Evolutionary conservation across 1,140 invertebrate genomes (phyloP).

Genomic region (Drosophila simulans): DNA sequence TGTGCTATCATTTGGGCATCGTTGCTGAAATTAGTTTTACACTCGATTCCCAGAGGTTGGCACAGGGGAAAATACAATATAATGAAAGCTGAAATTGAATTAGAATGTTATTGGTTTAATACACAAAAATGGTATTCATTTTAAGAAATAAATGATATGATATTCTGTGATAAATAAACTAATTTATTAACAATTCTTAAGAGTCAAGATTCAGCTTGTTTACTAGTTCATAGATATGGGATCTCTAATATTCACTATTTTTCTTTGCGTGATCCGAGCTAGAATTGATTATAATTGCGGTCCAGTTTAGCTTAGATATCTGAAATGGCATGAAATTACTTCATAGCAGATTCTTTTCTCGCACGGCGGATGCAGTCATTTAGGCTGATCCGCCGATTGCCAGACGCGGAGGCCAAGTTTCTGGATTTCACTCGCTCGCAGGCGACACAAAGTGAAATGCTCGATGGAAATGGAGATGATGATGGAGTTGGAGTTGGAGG

Average conservation of each 20-base stretch:
- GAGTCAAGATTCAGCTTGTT: too few relatives aligned
- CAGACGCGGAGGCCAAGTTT: slow-evolving; percentile 5
- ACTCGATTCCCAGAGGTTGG: slow-evolving; percentile 29
- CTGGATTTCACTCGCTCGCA: slow-evolving; percentile 48
- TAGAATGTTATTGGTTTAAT: too few relatives aligned
- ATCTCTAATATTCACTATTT: neutral
- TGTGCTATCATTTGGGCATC: slow-evolving; percentile 58
- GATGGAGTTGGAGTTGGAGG: slow-evolving; percentile 17
- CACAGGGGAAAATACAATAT: neutral
- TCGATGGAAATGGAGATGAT: slow-evolving; percentile 22
- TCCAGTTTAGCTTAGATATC: slow-evolving; percentile 25
- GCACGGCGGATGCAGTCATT: slow-evolving; percentile 74
- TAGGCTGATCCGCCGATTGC: slow-evolving; percentile 45
- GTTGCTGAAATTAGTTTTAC: slow-evolving; percentile 71
- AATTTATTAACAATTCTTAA: too few relatives aligned
- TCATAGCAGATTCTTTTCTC: slow-evolving; percentile 60
- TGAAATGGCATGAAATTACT: slow-evolving; percentile 70
- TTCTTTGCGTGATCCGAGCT: slow-evolving; percentile 1
- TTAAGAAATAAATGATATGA: too few relatives aligned
- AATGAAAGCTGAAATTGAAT: neutral
- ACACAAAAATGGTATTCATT: too few relatives aligned
- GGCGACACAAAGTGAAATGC: slow-evolving; percentile 72
- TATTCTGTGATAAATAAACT: too few relatives aligned
- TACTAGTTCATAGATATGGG: neutral
- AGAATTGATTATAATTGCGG: slow-evolving; percentile 73